phyloP scores from a whole-genome alignment of 1,140 invertebrate genomes.

The Pemphigus obesinymphae region DNA sequence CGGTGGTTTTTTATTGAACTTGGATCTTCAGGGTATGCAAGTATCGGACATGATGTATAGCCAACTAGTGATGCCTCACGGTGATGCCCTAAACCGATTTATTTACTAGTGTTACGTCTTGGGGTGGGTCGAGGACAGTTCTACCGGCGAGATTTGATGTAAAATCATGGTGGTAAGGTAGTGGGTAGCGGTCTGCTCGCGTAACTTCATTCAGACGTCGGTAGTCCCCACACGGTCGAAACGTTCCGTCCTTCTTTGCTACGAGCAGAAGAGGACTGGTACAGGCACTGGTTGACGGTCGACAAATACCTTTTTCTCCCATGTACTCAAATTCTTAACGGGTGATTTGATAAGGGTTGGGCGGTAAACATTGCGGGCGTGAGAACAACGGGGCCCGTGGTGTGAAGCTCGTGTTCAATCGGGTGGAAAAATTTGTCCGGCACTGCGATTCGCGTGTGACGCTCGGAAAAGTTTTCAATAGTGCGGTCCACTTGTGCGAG shows the following conservation, averaged over 20 bases:
- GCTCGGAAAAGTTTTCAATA: not conserved
- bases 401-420: not conserved
- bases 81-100: no score
- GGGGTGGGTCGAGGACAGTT: no score
- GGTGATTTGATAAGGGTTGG: constrained; percentile 46
- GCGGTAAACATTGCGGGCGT: constrained; percentile 49
- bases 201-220: constrained; percentile 51
- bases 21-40: no score
- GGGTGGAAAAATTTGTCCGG: not conserved
- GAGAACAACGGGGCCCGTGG: constrained; percentile 12
- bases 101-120: no score
- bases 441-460: not conserved
- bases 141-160: constrained; percentile 47
- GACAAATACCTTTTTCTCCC: constrained; percentile 47
- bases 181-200: constrained; percentile 49
- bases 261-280: constrained; percentile 45
- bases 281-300: constrained; percentile 49
- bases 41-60: no score
- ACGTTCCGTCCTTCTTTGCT: constrained; percentile 48
- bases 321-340: constrained; percentile 48
- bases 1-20: no score
- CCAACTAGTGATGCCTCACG: no score
- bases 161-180: constrained; percentile 48
- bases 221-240: constrained; percentile 53
- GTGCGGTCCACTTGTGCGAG: not conserved